Percentiles rank a stretch among this genome's conserved stretches.
These are phyloP conservation scores for Macrosiphum euphorbiae DNA, from an alignment of 2,888 invertebrate species.

Conservation along the genomic window DNA sequence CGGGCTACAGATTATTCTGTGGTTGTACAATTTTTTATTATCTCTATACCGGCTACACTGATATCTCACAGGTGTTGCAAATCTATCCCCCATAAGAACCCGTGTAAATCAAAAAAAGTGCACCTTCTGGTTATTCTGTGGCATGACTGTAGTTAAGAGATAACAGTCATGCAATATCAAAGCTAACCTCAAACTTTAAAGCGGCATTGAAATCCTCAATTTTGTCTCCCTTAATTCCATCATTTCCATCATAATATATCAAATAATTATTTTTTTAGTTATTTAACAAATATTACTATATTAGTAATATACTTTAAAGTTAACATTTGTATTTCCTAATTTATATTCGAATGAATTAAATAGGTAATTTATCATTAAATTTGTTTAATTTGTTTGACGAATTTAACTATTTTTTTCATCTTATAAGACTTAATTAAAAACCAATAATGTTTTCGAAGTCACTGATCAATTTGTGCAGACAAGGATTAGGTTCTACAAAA, in stretches of 20 bases:
- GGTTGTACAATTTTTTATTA: no score
- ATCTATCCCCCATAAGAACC: no score
- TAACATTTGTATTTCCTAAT: neutral
- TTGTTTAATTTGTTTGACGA: neutral
- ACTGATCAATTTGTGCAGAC: neutral
- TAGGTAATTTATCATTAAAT: neutral
- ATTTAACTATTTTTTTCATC: neutral
- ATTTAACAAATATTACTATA: neutral
- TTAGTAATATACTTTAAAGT: neutral
- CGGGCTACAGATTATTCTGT: no score
- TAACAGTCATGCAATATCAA: neutral
- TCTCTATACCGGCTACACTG: no score
- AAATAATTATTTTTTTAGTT: neutral
- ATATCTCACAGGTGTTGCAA: no score
- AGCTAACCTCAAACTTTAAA: neutral
- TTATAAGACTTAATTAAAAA: neutral
- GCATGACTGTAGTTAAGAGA: neutral
- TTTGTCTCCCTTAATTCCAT: neutral
- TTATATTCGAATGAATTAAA: neutral
- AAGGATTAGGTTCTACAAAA: slow-evolving; percentile 39
- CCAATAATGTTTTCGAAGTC: slow-evolving; percentile 52
- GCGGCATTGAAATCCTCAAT: neutral
- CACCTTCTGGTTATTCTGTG: no score
- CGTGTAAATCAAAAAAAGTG: no score
- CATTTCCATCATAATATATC: no score